Evolutionary conservation across 1,140 invertebrate species (phyloP).

Genomic region (Calephelis nemesis): DNA sequence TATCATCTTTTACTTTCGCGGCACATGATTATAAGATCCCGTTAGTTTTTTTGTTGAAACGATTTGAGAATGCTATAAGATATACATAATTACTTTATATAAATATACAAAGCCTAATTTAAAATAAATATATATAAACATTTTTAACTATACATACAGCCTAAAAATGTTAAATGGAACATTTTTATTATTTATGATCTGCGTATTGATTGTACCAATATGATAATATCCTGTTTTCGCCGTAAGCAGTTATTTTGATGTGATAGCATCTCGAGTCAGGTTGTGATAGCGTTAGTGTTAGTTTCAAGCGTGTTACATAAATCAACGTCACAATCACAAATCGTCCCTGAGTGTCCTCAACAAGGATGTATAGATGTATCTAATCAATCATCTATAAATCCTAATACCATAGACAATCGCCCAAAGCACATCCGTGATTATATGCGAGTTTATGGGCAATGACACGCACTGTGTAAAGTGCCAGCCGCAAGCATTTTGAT

Average conservation of each 20-base stretch:
- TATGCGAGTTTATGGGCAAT: constrained; percentile 35
- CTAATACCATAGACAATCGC: constrained; percentile 58
- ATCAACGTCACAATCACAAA: constrained; percentile 48
- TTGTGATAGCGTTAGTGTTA: constrained; percentile 38
- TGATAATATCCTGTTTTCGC: not conserved
- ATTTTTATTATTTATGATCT: no score
- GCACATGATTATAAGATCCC: no score
- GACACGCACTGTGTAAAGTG: constrained; percentile 40
- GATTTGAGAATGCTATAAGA: no score
- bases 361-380: constrained; percentile 33
- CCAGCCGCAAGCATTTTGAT: not conserved
- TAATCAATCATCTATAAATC: constrained; percentile 32
- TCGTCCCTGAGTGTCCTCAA: constrained; percentile 48
- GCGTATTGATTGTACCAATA: not conserved
- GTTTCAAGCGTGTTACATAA: constrained; percentile 44
- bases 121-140: no score
- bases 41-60: no score
- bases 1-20: no score
- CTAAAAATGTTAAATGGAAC: no score
- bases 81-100: no score
- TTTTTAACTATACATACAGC: no score
- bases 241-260: constrained; percentile 11
- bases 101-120: no score
- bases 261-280: not conserved
- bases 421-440: constrained; percentile 44